Evolutionary conservation across 30 jellyfish, hydroid and myxozoan genomes (phyloP), one percentile per base, ranked within the genome.

Genomic region (Hydractinia echinata): DNA sequence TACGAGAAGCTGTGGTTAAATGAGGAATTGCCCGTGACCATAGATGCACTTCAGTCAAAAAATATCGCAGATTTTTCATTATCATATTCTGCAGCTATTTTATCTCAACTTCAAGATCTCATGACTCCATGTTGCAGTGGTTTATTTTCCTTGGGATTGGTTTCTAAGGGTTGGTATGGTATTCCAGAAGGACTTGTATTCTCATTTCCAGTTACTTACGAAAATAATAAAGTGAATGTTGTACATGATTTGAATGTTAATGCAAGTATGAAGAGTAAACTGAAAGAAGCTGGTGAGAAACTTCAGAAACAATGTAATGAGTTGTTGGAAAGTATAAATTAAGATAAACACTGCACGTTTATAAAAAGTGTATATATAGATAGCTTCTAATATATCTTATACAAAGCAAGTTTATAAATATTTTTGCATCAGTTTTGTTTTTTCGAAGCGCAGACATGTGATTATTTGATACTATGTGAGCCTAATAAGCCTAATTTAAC

Each of bases 131-230:
- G 67, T 20, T 55, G 77, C 13, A 86, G 84, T 19, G 79, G 67
- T 20, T 72, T 86, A 15, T 72, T 56, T 81, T 92, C 98, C 1
- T 58, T 92, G 51, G 96, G 95, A 13, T 44, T 86, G 70, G 82
- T 85, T 15, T 92, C 98, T 39, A 79, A 92, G 81, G 98, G 98
- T 5, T 86, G 92, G 95, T 92, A 77, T 83, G 98, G 83, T 30
- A 72, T 86, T 50, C 98, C 96, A 19, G 91, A 88, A 10, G 95
- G 95, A 10, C 86, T 92, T 53, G 92, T 79, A 13, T 92, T 78
- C 68, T 92, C 98, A 2, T 81, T 92, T 74, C 98, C 98, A 21
- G 95, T 81, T 9, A 55, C 53, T n/a, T 73, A 81, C 58, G 67
- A 53, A 13, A 77, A 67, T 55, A 85, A 84, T 51, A 67, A 69